Conservation (phyloP, 2,113 vertebrate species). For the Scomber colias region DNA sequence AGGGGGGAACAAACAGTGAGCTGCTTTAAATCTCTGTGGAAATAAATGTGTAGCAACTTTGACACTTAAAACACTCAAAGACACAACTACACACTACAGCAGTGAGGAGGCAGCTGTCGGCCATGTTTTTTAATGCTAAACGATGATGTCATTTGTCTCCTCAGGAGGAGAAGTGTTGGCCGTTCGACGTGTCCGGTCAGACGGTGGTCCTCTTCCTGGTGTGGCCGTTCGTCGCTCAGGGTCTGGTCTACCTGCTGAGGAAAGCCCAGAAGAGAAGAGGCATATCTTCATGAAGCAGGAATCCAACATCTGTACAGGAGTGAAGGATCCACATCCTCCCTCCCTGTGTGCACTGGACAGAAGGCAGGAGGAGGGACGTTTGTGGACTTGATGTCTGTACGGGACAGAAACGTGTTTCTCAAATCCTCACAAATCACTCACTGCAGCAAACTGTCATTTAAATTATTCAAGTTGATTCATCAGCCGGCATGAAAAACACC, state of each 20-base stretch:
- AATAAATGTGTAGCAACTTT: no score
- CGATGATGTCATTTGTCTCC: constrained; percentile 24
- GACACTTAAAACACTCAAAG: no score
- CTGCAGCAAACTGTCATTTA: neutral
- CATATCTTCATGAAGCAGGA: constrained; percentile 57
- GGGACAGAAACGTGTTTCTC: neutral
- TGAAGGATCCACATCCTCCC: constrained; percentile 1
- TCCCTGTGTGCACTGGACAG: neutral
- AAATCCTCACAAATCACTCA: neutral
- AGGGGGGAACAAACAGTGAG: no score
- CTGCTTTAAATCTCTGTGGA: no score
- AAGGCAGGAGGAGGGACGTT: neutral
- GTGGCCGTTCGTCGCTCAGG: constrained; percentile 94
- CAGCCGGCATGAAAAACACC: no score
- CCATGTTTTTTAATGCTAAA: no score
- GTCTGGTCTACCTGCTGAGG: constrained; percentile 85
- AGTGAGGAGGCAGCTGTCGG: no score
- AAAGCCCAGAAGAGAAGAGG: constrained; percentile 81
- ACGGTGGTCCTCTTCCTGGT: constrained; percentile 90
- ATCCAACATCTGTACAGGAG: neutral
- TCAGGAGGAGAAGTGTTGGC: constrained; percentile 79
- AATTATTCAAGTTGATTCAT: neutral
- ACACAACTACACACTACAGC: no score
- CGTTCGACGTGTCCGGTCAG: constrained; percentile 73
- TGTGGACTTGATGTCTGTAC: neutral